Conservation (phyloP, 2,888 invertebrate genomes). For the Nomada goodeniana region DNA sequence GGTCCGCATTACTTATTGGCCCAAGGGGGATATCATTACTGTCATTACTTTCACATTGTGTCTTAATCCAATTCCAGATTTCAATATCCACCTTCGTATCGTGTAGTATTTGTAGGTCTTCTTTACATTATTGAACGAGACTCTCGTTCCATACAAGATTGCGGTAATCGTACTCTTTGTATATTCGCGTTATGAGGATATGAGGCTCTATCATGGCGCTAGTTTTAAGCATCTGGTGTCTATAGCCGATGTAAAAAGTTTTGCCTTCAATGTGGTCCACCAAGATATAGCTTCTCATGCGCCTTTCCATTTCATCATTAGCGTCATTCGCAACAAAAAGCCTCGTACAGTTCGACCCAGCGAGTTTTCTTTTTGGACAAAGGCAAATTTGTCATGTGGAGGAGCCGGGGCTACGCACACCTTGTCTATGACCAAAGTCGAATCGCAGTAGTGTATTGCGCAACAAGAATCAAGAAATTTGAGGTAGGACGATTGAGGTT, state of each 20-base stretch:
- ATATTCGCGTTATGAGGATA: background rate
- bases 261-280: slow-evolving; percentile 20
- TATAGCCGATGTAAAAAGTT: slow-evolving; percentile 36
- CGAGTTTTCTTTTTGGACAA: slow-evolving; percentile 34
- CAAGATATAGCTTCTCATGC: slow-evolving; percentile 21
- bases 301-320: slow-evolving; percentile 44
- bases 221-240: slow-evolving; percentile 13
- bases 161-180: background rate
- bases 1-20: background rate
- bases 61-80: background rate
- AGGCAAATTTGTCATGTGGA: slow-evolving; percentile 52
- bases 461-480: slow-evolving; percentile 66
- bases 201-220: slow-evolving; percentile 7
- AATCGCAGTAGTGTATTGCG: slow-evolving; percentile 50
- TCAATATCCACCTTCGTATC: no score
- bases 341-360: background rate
- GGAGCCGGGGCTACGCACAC: background rate
- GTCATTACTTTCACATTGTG: background rate
- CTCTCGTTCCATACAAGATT: background rate
- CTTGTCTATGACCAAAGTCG: slow-evolving; percentile 13
- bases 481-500: slow-evolving; percentile 50
- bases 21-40: background rate
- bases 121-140: background rate
- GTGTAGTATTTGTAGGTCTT: background rate
- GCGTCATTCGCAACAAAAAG: slow-evolving; percentile 18